Evolutionary conservation across 2,888 invertebrate genomes (phyloP), one percentile per base, ranked within the genome.

Genomic region (Belgica antarctica): DNA sequence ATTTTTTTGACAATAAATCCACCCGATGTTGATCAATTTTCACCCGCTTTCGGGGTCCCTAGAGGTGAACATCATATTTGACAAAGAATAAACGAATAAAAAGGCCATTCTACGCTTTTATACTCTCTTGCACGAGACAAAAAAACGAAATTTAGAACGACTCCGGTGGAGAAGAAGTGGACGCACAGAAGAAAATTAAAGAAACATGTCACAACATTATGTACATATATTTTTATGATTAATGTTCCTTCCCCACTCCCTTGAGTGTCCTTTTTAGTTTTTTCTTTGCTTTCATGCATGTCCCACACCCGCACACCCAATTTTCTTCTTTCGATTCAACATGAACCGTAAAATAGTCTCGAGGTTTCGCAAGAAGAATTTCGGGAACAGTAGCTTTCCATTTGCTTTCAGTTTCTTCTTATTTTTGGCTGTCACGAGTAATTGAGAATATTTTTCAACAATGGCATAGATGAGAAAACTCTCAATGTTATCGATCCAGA

Each of bases 201-300:
- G 66, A 66, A 66, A 66, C 66, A 66, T 66, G 66, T 66, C 66
- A 66, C 66, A 66, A 66, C 66, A 66, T 66, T 46, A 66, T 66
- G 66, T 66, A 66, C 52, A 47, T 47, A 63, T 63, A 66, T 52
- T 66, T 47, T 41, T 66, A 66, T 66, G 66, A 66, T 66, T 66
- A 66, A 66, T 66, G 66, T 36, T 31, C 31, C 27, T 66, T 66
- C n/a, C 41, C 41, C 41, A n/a, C 2, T 12, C 66, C 47, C 31
- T 31, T 27, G 41, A 24, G 25, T 65, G 46, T 15, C 4, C n/a
- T 62, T 28, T 31, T 62, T 22, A 10, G 62, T 15, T 15, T 36
- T n/a, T 12, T 41, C n/a, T 41, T 41, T 41, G n/a, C 41, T 41
- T 41, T 41, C 41, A 41, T 41, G 41, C 15, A 10, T 41, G 41